These are phyloP conservation scores for Muntiacus muntjak DNA, from an alignment of 2,113 vertebrate genomes.

Conservation along the genomic window DNA sequence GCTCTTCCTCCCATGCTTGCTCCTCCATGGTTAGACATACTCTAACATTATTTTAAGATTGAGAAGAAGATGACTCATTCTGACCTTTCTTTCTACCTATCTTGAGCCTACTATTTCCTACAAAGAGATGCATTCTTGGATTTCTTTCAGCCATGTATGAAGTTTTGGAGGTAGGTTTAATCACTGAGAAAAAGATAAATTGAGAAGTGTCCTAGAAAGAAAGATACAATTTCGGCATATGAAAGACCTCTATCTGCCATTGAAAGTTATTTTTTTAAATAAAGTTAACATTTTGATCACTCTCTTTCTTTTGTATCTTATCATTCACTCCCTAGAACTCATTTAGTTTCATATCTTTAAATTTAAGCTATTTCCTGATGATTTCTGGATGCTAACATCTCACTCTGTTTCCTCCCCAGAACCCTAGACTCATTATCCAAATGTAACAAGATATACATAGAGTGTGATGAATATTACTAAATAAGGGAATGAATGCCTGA, in stretches of 20 bases:
- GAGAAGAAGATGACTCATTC: not conserved
- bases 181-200: not conserved
- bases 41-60: not conserved
- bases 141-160: not conserved
- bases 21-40: not conserved
- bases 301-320: not conserved
- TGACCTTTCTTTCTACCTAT: not conserved
- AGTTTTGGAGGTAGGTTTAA: not conserved
- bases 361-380: not conserved
- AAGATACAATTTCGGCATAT: not conserved
- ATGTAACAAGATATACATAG: not conserved
- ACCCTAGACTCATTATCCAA: not conserved
- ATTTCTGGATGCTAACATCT: not conserved
- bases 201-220: not conserved
- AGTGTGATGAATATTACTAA: not conserved
- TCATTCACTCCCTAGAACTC: not conserved
- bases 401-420: not conserved
- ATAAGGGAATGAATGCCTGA: not conserved
- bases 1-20: rapidly evolving
- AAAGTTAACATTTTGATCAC: not conserved
- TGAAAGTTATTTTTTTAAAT: not conserved
- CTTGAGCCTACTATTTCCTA: not conserved
- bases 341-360: not conserved
- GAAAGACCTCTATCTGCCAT: not conserved
- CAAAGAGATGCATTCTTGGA: not conserved